Evolutionary conservation across 2,113 vertebrate genomes (phyloP), one percentile per base, ranked within the genome.

Genomic region (Muntiacus reevesi): DNA sequence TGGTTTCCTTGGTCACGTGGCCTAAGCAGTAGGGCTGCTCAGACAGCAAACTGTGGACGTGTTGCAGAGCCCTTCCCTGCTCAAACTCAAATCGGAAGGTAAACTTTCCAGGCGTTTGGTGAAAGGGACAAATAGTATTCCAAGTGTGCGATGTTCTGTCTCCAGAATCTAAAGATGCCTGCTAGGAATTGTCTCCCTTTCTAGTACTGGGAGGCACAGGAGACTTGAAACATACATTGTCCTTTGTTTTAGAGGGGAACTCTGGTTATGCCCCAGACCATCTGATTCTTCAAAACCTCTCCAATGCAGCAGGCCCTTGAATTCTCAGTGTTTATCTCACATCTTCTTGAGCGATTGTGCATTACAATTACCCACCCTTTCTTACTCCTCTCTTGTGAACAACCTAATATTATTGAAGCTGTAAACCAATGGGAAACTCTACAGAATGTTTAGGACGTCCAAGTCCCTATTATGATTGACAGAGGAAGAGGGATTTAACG

Each of bases 11-110:
- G 13, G 13, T 36, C 27, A 62, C 60, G 40, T 47, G n/a, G 2
- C 25, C 4, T 45, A 84, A 47, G 17, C 10, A 78, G 27, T 15
- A 67, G 15, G 28, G 15, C 10, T 30, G 19, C 19, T 60, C 60
- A 25, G 2, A 60, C 9, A 27, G 40, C 3, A n/a, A 3, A 43
- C 6, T 76, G 21, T 36, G 8, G 5, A 86, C 0, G 1, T 33
- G 4, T 50, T 93, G n/a, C 60, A 45, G 45, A 33, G 4, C 27
- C 45, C 36, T 33, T 94, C 60, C 12, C 17, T 47, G 3, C 14
- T 74, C 8, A 23, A 87, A 10, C 25, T 90, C 43, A 64, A 30
- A 3, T 94, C 11, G 64, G 74, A 76, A 62, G 33, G 25, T 25
- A 50, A 55, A 47, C 1, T 3, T 43, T 84, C 7, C 10, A 88